phyloP scores from a whole-genome alignment of 2,797 vertebrate species.

The Furcifer pardalis region DNA sequence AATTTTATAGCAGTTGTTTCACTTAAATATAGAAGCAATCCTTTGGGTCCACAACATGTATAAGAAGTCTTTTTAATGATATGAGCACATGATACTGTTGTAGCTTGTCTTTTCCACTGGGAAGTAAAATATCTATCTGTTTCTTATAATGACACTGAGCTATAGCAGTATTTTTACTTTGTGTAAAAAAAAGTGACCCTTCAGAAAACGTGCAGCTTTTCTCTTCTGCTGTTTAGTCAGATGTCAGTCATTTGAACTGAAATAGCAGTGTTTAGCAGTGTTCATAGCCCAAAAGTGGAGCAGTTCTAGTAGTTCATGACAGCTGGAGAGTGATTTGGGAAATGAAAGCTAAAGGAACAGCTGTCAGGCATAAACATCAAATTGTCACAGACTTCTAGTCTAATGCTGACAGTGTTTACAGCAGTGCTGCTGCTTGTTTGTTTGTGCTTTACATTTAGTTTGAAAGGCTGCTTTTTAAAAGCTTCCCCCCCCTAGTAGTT shows the following conservation, averaged over 20 bases:
- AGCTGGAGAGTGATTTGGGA: background rate
- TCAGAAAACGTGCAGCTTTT: background rate
- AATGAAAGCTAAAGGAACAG: background rate
- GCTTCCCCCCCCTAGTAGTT: background rate
- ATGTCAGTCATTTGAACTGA: background rate
- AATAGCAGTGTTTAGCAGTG: background rate
- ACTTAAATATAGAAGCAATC: background rate
- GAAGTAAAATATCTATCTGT: background rate
- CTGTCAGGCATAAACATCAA: background rate
- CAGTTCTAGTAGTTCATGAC: background rate
- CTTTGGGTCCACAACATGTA: rapidly evolving
- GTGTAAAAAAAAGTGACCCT: background rate
- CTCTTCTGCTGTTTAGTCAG: background rate
- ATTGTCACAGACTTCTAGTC: background rate
- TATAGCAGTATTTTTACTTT: background rate
- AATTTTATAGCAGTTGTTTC: rapidly evolving
- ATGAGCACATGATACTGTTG: background rate
- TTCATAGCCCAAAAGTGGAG: background rate
- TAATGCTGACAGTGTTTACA: background rate
- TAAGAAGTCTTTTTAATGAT: background rate
- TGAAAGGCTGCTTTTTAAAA: background rate
- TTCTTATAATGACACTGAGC: background rate
- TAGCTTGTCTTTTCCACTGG: background rate
- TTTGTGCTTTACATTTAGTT: background rate
- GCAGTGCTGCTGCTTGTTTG: background rate